These are phyloP conservation scores for Cercocebus atys DNA, from an alignment of 2,113 vertebrate genomes.

Conservation along the genomic window DNA sequence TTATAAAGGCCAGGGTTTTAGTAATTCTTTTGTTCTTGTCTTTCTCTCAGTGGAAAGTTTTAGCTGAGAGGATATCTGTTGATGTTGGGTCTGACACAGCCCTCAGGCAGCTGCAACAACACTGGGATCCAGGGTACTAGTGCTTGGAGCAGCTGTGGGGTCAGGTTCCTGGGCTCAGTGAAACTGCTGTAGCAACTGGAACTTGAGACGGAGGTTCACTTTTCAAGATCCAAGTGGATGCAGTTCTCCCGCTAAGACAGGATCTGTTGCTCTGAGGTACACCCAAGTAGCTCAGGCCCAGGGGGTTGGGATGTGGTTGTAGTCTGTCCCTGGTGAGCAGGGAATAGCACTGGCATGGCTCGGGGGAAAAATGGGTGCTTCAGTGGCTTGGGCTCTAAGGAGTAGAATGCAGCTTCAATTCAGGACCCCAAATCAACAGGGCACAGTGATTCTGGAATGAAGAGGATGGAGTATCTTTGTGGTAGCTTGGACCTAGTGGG, in stretches of 20 bases:
- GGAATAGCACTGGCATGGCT: background rate
- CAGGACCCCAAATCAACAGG: background rate
- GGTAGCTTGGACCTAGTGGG: background rate
- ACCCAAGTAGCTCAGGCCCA: background rate
- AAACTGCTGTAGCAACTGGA: background rate
- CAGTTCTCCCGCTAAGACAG: background rate
- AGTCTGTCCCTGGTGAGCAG: background rate
- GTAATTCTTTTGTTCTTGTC: background rate
- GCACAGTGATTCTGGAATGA: background rate
- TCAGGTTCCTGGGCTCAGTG: background rate
- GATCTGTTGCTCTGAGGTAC: background rate
- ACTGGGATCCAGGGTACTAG: background rate
- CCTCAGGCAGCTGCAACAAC: background rate
- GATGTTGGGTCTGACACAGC: background rate
- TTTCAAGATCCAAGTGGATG: background rate
- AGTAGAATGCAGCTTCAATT: background rate
- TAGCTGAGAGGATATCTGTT: background rate
- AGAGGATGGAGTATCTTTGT: background rate
- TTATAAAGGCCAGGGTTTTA: background rate
- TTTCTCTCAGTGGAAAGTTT: background rate
- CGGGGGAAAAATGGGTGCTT: background rate
- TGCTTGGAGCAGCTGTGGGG: background rate
- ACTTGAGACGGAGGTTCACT: background rate
- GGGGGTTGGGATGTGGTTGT: background rate
- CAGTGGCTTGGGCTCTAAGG: background rate